A percentile compares a stretch with the other conserved stretches of the same genome.
These are phyloP conservation scores for Vandiemenella viatica DNA, from an alignment of 2,888 invertebrate genomes.

Conservation along the genomic window DNA sequence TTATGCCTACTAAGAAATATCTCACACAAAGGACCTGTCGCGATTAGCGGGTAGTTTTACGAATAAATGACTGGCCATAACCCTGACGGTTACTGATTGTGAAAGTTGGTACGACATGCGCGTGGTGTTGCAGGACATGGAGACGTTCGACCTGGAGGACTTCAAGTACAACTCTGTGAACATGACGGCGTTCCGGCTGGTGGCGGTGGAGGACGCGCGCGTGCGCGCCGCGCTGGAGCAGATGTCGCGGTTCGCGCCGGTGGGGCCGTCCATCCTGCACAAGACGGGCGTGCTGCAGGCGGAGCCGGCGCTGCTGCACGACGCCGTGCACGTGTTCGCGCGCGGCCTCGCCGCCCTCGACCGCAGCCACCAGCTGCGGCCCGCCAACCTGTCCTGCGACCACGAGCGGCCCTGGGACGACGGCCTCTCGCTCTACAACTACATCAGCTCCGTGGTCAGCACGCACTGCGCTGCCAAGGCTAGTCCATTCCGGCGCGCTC, in stretches of 20 bases:
- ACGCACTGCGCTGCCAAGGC: too few species aligned
- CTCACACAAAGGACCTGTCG: too few species aligned
- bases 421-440: constrained; percentile 59
- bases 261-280: constrained; percentile 61
- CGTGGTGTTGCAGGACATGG: constrained; percentile 50
- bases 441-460: constrained; percentile 56
- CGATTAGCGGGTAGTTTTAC: too few species aligned
- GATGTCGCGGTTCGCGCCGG: constrained; percentile 79
- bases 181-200: constrained; percentile 84
- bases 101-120: background rate
- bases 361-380: constrained; percentile 47
- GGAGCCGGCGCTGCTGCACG: constrained; percentile 71
- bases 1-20: too few species aligned
- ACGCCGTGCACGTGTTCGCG: constrained; percentile 71
- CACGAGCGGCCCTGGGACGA: constrained; percentile 63
- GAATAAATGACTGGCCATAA: too few species aligned
- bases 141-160: constrained; percentile 74
- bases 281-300: constrained; percentile 54
- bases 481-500: too few species aligned
- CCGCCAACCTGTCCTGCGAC: constrained; percentile 70
- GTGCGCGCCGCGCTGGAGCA: constrained; percentile 61
- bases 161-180: constrained; percentile 89
- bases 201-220: constrained; percentile 61
- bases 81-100: too few species aligned
- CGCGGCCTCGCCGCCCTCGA: constrained; percentile 59